These are phyloP conservation scores for Nanger granti DNA, from an alignment of 2,113 vertebrate genomes.

Conservation along the genomic window DNA sequence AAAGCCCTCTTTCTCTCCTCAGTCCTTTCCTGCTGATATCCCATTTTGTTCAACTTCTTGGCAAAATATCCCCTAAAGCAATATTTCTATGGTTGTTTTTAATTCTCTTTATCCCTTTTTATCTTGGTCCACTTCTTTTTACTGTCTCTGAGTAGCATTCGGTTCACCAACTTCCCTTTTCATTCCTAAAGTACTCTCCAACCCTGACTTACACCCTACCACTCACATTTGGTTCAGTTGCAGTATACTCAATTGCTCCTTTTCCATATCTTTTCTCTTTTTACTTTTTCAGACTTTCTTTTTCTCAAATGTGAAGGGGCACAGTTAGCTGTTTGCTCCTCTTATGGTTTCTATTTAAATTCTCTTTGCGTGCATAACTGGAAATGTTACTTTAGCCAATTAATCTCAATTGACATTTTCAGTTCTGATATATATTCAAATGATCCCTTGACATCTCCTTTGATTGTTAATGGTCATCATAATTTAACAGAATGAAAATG, in stretches of 20 bases:
- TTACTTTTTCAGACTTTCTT: not conserved
- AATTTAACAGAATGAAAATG: not conserved
- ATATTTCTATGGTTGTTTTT: not conserved
- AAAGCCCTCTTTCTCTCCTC: not conserved
- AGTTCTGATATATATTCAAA: not conserved
- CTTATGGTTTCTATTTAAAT: not conserved
- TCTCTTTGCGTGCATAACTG: not conserved
- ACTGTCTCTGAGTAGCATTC: not conserved
- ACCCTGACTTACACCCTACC: fast-evolving
- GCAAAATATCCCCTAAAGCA: not conserved
- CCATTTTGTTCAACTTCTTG: not conserved
- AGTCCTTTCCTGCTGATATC: not conserved
- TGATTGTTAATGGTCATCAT: not conserved
- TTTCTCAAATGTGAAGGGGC: not conserved
- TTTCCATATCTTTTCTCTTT: not conserved
- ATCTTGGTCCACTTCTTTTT: not conserved
- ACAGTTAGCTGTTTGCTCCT: not conserved
- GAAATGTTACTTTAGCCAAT: not conserved
- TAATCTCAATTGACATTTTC: not conserved
- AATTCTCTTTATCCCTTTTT: not conserved
- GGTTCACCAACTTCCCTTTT: not conserved
- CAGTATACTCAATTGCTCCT: not conserved
- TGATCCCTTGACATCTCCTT: not conserved
- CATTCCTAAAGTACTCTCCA: not conserved
- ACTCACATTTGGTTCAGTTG: not conserved